These are phyloP conservation scores for Falco columbarius DNA, from an alignment of 2,797 vertebrate species.

Conservation along the genomic window DNA sequence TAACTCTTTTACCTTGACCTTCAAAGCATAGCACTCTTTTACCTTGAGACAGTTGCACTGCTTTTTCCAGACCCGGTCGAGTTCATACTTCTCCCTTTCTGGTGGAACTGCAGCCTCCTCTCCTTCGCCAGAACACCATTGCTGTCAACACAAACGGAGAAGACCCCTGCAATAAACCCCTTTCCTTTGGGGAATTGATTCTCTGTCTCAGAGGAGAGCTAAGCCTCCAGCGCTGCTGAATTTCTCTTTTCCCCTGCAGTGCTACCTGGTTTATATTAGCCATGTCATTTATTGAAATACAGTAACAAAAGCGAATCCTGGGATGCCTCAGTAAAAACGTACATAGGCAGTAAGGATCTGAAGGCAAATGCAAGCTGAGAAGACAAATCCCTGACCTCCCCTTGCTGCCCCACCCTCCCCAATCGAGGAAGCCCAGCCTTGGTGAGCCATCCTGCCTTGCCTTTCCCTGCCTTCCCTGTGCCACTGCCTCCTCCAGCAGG, in stretches of 20 bases:
- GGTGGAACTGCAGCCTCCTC: constrained; percentile 90
- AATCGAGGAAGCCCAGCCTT: background rate
- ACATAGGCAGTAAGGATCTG: background rate
- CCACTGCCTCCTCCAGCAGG: background rate
- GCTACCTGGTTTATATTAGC: constrained; percentile 64
- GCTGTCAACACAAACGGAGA: constrained; percentile 69
- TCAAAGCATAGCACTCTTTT: constrained; percentile 12
- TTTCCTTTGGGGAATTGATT: background rate
- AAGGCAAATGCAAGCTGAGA: constrained; percentile 19
- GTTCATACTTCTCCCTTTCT: constrained; percentile 95
- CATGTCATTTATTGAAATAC: constrained; percentile 52
- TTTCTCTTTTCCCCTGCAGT: constrained; percentile 5
- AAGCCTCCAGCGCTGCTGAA: background rate
- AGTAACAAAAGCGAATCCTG: constrained; percentile 17
- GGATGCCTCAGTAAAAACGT: constrained; percentile 4
- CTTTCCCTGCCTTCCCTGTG: background rate
- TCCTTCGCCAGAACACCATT: constrained; percentile 86
- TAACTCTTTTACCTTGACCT: constrained; percentile 84
- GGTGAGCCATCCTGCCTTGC: background rate
- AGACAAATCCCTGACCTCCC: constrained; percentile 5
- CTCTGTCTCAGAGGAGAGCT: background rate
- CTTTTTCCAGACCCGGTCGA: constrained; percentile 97
- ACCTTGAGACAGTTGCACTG: constrained; percentile 94
- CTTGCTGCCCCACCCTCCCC: background rate
- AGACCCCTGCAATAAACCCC: background rate